Evolutionary conservation across 2,113 vertebrate species (phyloP).

Genomic region (Tricholaema leucomelas): DNA sequence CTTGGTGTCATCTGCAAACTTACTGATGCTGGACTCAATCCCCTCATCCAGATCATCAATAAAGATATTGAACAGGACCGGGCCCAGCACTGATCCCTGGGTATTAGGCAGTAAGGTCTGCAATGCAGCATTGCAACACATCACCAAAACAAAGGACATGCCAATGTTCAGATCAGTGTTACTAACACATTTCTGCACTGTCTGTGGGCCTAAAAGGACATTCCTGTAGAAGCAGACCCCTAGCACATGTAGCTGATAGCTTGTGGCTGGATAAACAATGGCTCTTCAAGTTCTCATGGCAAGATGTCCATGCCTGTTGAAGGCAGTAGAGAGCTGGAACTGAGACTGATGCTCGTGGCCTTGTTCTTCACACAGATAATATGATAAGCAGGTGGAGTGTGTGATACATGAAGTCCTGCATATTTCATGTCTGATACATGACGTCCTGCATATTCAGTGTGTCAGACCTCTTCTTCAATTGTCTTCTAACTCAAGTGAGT

Average conservation of each 20-base stretch:
- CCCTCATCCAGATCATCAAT: too few relatives aligned
- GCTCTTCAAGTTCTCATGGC: rapidly evolving
- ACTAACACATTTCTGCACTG: background rate
- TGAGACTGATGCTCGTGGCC: background rate
- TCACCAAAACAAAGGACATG: too few relatives aligned
- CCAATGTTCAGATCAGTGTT: background rate
- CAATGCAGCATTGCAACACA: background rate
- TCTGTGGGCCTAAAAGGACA: rapidly evolving
- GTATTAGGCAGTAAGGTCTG: rapidly evolving
- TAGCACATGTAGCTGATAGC: rapidly evolving
- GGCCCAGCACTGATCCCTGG: too few relatives aligned
- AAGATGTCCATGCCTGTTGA: rapidly evolving
- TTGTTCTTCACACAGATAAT: background rate
- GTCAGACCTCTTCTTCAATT: background rate
- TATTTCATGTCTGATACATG: rapidly evolving
- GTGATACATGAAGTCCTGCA: background rate
- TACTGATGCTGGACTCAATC: too few relatives aligned
- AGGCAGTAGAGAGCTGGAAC: background rate
- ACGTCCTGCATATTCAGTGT: rapidly evolving
- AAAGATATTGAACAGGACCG: too few relatives aligned
- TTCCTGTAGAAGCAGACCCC: too few relatives aligned
- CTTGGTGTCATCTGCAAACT: too few relatives aligned
- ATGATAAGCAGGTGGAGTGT: rapidly evolving
- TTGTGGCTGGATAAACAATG: background rate
- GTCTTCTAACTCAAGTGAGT: background rate